Percentiles rank a stretch among this genome's conserved stretches.
phyloP scores from a whole-genome alignment of 2,113 vertebrate species.

The Brachyistius frenatus region DNA sequence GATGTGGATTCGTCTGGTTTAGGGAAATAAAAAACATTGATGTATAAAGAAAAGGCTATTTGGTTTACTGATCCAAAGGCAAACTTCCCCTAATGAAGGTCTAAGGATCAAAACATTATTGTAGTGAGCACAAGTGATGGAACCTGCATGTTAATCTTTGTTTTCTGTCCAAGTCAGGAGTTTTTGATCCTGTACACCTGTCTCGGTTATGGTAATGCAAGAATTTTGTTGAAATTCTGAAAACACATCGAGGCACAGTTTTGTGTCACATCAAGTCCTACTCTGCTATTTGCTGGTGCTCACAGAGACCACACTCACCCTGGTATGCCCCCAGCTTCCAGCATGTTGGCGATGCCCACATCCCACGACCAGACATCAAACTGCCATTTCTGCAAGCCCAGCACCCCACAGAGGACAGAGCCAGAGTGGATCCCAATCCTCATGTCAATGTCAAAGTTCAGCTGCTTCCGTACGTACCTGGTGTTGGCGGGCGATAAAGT shows the following conservation, averaged over 20 bases:
- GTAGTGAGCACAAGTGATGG: no score
- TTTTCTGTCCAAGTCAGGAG: no score
- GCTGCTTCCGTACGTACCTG: conserved; percentile 75
- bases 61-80: no score
- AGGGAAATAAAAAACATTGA: not conserved
- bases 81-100: no score
- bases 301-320: conserved; percentile 70
- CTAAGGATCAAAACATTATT: no score
- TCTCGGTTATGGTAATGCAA: no score
- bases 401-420: conserved; percentile 84
- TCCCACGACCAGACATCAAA: conserved; percentile 87
- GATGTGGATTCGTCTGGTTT: conserved; percentile 83
- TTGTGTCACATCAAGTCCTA: not conserved
- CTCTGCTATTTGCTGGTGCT: not conserved
- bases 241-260: no score
- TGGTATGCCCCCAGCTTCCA: conserved; percentile 83
- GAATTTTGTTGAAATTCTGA: no score
- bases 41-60: not conserved
- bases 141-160: no score
- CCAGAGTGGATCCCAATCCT: conserved; percentile 86
- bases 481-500: not conserved
- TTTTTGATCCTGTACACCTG: no score
- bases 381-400: conserved; percentile 87
- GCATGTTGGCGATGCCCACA: conserved; percentile 83
- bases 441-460: conserved; percentile 83